phyloP scores from a whole-genome alignment of 2,113 vertebrate species.

The Puma concolor region DNA sequence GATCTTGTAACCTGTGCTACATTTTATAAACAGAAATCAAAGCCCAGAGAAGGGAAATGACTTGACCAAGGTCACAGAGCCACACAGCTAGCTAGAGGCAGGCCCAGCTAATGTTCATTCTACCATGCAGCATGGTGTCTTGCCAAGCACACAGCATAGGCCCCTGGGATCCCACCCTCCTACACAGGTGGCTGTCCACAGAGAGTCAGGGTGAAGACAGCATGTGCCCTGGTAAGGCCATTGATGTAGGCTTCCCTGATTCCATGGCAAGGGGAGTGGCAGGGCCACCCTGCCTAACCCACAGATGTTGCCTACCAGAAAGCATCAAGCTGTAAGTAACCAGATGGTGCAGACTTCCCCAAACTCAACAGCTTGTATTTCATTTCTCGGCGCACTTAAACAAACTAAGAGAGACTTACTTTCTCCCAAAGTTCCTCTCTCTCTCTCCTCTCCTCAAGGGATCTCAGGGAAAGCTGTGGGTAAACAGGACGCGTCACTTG shows the following conservation, averaged over 20 bases:
- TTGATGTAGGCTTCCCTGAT: accelerated
- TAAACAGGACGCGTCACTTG: background rate
- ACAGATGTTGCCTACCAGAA: slow-evolving; percentile 49
- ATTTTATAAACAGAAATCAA: background rate
- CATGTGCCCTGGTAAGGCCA: background rate
- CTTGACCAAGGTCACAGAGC: background rate
- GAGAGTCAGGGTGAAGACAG: background rate
- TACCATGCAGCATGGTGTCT: background rate
- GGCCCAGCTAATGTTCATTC: background rate
- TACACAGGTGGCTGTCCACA: background rate
- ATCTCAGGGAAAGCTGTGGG: background rate
- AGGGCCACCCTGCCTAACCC: background rate
- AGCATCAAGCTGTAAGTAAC: slow-evolving; percentile 39
- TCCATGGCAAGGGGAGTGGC: background rate
- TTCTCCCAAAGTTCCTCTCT: background rate
- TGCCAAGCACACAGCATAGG: background rate
- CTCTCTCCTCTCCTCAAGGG: background rate
- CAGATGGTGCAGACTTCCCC: slow-evolving; percentile 53
- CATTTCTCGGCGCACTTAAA: slow-evolving; percentile 50
- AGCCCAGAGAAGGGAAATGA: background rate
- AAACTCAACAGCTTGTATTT: slow-evolving; percentile 49
- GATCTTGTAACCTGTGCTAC: background rate
- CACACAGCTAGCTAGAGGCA: background rate
- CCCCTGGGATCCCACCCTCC: background rate
- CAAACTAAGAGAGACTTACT: slow-evolving; percentile 55